Percentiles rank a stretch among this genome's conserved stretches.
Conservation (phyloP, 2,797 vertebrate genomes). For the Cygnus olor region DNA sequence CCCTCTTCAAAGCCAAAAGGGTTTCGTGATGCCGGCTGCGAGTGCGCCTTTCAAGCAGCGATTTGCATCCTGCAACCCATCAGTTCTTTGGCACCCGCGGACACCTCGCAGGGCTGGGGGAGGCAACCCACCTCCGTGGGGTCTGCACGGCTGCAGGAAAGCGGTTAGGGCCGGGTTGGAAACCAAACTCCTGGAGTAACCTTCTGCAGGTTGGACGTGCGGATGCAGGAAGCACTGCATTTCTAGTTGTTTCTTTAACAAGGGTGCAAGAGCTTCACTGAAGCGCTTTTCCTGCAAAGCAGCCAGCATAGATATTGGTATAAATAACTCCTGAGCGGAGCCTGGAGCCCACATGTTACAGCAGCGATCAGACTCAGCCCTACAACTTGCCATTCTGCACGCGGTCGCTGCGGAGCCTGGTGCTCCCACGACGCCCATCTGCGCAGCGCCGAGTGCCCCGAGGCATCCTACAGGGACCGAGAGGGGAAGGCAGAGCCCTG, state of each 20-base stretch:
- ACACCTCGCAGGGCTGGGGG: neutral
- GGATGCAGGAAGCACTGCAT: accelerated
- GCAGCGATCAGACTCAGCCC: neutral
- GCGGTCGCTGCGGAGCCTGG: neutral
- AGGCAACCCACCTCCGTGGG: neutral
- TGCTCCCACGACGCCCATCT: neutral
- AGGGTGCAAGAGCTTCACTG: neutral
- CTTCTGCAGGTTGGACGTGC: neutral
- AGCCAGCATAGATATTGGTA: neutral
- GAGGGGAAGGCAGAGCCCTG: neutral
- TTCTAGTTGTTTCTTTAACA: neutral
- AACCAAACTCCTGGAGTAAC: neutral
- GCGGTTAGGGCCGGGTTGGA: neutral
- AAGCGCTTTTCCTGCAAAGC: neutral
- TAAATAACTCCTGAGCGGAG: neutral
- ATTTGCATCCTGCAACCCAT: neutral
- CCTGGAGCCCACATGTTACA: neutral
- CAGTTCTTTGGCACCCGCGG: neutral
- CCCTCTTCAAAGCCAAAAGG: neutral
- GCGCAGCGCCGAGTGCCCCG: neutral
- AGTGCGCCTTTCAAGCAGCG: neutral
- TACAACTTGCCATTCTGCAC: neutral
- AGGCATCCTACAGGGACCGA: neutral
- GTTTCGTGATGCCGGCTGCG: neutral
- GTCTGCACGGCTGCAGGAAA: neutral